A percentile compares a stretch with the other conserved stretches of the same genome.
These are phyloP conservation scores for Luperina testacea DNA, from an alignment of 2,888 invertebrate genomes.

Conservation along the genomic window DNA sequence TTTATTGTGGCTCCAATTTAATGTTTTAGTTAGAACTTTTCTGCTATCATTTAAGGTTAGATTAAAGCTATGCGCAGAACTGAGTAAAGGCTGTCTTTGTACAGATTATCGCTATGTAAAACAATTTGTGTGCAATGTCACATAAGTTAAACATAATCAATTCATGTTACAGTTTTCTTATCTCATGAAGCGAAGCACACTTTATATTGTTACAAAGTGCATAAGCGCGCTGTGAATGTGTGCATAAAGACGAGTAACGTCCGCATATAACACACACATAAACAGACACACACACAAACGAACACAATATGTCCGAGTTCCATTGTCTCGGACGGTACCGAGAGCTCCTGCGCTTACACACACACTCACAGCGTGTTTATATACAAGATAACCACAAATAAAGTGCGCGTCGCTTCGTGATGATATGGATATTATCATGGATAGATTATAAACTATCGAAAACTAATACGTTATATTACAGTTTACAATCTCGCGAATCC, in stretches of 20 bases:
- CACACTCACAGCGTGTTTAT: neutral
- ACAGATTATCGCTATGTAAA: neutral
- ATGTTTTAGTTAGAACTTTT: neutral
- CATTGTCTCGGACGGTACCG: too few species aligned
- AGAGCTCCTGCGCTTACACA: neutral
- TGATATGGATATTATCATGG: neutral
- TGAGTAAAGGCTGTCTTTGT: too few species aligned
- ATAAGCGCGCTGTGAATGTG: neutral
- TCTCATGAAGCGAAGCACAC: neutral
- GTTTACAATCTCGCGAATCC: too few species aligned
- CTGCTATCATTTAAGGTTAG: neutral
- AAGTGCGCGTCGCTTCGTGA: neutral
- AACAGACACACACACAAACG: too few species aligned
- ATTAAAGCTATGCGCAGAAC: neutral
- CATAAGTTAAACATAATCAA: neutral
- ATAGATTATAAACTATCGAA: too few species aligned
- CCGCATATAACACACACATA: too few species aligned
- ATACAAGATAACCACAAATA: neutral
- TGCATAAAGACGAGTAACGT: neutral
- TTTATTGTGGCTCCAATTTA: neutral
- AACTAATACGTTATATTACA: too few species aligned
- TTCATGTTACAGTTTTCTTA: neutral
- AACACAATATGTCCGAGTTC: too few species aligned
- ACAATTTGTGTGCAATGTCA: too few species aligned
- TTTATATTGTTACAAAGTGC: neutral